Percentiles rank a stretch among this genome's conserved stretches.
phyloP scores from a whole-genome alignment of 64 coral and sea anemone species.

The Pocillopora verrucosa region DNA sequence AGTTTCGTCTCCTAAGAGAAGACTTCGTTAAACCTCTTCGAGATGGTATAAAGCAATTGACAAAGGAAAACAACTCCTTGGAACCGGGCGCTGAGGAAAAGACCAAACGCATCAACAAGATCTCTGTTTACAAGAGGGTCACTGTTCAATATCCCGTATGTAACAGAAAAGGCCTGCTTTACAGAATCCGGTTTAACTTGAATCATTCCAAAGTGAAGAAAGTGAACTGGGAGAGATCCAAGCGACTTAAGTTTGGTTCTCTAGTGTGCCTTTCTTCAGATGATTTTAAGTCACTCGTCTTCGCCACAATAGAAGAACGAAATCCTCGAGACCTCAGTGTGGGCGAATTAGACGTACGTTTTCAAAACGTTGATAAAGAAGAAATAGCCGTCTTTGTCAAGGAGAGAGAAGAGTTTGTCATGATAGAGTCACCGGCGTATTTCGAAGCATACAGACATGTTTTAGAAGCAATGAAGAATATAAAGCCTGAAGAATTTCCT shows the following conservation, averaged over 20 bases:
- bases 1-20: slow-evolving; percentile 84
- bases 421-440: slow-evolving; percentile 73
- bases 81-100: not conserved
- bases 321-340: slow-evolving; percentile 2
- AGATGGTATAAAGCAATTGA: slow-evolving; percentile 33
- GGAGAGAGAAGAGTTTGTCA: slow-evolving; percentile 55
- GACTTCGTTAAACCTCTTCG: slow-evolving; percentile 89
- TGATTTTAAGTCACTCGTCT: slow-evolving; percentile 66
- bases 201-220: slow-evolving; percentile 28
- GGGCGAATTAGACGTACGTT: slow-evolving; percentile 71
- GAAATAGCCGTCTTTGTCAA: slow-evolving; percentile 32
- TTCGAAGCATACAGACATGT: slow-evolving; percentile 80
- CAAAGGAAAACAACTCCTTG: not conserved
- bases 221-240: slow-evolving; percentile 73
- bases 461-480: slow-evolving; percentile 42
- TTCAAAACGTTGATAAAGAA: slow-evolving; percentile 33
- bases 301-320: slow-evolving; percentile 72
- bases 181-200: slow-evolving; percentile 62
- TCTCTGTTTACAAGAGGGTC: slow-evolving; percentile 51
- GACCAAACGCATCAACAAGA: slow-evolving; percentile 3
- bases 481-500: slow-evolving; percentile 30
- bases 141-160: slow-evolving; percentile 62
- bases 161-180: slow-evolving; percentile 59
- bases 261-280: slow-evolving; percentile 75
- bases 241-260: slow-evolving; percentile 74